Evolutionary conservation across 2,888 invertebrate genomes (phyloP), one percentile per base, ranked within the genome.

Genomic region (Meganola albula): DNA sequence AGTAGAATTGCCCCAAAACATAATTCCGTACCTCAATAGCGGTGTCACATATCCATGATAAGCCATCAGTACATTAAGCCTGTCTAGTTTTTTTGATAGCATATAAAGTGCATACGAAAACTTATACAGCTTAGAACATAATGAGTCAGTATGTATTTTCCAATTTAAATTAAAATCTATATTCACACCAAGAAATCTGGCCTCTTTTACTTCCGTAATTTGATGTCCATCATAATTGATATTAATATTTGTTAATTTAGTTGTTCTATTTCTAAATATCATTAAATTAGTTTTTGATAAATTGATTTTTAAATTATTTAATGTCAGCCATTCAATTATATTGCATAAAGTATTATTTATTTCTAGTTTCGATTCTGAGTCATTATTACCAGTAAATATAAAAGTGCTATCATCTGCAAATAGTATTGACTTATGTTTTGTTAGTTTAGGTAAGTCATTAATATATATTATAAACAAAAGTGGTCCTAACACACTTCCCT

Each of bases 401-500:
- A 24, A 6, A 8, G 12, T 24, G n/a, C 31, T 24, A 18, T 30
- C 24, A 24, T 30, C 24, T 4, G 30, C 30, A 11, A 30, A 30
- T 18, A 30, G 18, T n/a, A 30, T 24, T 8, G 18, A 12, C 7
- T 16, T 14, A 11, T 30, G 6, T n/a, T 14, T 24, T 10, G 18
- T 30, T 1, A 18, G 8, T 24, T 16, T 30, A 9, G 18, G 30
- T 7, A 31, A 9, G 12, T 25, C 12, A 31, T 31, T 31, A 12
- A 31, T 31, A 20, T 31, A 31, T 10, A 31, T 31, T 21, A 31
- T 25, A 13, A 31, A 31, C 12, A 31, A 9, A 10, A 26, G 21
- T 4, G 31, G 31, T 9, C 31, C 31, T 9, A 31, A 12, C n/a
- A 31, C 31, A 21, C 31, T 31, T 10, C 31, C 26, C 16, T 31